Evolutionary conservation across 1,140 invertebrate genomes (phyloP), one percentile per base, ranked within the genome.

Genomic region (Conopomorpha cramerella): DNA sequence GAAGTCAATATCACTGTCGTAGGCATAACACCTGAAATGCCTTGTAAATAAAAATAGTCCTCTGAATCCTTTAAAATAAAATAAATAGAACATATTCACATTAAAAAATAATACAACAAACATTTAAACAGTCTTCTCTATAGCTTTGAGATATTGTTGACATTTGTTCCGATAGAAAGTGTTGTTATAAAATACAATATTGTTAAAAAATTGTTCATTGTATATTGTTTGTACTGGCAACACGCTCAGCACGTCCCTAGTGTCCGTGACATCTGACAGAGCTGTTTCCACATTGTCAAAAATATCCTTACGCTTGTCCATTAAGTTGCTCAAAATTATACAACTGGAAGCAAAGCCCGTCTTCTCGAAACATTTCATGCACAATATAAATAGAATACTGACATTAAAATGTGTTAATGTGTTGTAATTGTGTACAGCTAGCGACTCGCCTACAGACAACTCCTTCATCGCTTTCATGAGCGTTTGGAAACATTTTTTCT

Each of bases 351-450:
- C 53, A 37, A 73, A 66, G 13, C 67, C 67, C 40, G 56, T 58
- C 43, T 58, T 66, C 15, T 59, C 49, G 47, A 78, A 78, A 41
- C 65, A 68, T 25, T 56, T 54, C 25, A 51, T 65, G 12, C 59
- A 49, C 8, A 76, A 36, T 37, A 77, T 56, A 23, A 61, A 77
- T 7, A 79, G 38, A 16, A 73, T 33, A 33, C 73, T 67, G 2
- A 73, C 62, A 55, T 66, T 76, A 36, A 77, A 77, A 45, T 78
- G 77, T 34, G 73, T 70, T 11, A 77, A 43, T 14, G 51, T 49
- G 26, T 55, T 59, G 32, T 57, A 64, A 45, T 79, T 77, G 16
- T 61, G 53, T 8, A 79, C 27, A 15, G 67, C 16, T 10, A 79
- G 30, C 2, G 51, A 55, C 16, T 71, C 55, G 3, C 63, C 61